phyloP scores from a whole-genome alignment of 2,888 invertebrate genomes.

The Caenorhabditis afra region DNA sequence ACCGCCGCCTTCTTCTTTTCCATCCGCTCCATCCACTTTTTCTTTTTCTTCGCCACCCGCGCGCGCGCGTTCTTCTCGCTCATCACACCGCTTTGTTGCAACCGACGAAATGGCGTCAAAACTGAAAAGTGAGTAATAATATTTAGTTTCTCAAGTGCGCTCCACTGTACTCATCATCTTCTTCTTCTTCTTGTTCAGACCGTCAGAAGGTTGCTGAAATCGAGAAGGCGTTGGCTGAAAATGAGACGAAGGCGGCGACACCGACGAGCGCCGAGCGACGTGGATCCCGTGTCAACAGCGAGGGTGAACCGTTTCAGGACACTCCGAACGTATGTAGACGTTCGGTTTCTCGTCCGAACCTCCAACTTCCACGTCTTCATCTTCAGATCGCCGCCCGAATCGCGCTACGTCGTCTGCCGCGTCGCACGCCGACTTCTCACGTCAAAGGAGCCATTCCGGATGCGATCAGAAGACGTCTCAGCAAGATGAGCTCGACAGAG shows the following conservation, averaged over 20 bases:
- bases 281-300: constrained; percentile 4
- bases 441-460: constrained; percentile 47
- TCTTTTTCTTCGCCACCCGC: too few relatives aligned
- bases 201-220: constrained; percentile 29
- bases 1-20: neutral
- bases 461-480: constrained; percentile 42
- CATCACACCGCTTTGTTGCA: constrained; percentile 4
- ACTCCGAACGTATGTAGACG: constrained; percentile 31
- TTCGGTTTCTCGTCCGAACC: neutral
- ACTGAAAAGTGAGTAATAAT: constrained; percentile 38
- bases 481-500: constrained; percentile 25
- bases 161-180: too few relatives aligned
- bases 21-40: neutral
- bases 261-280: constrained; percentile 33
- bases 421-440: constrained; percentile 57
- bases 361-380: neutral
- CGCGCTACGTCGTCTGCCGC: constrained; percentile 43
- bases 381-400: constrained; percentile 57
- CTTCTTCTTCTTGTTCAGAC: constrained; percentile 17
- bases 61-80: too few relatives aligned
- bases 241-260: constrained; percentile 1
- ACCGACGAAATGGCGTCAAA: constrained; percentile 45
- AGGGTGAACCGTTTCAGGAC: constrained; percentile 24
- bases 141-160: too few relatives aligned
- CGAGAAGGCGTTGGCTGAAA: neutral